A percentile compares a stretch with the other conserved stretches of the same genome.
These are phyloP conservation scores for Tricholauxania praeusta DNA, from an alignment of 2,888 invertebrate species.

Conservation along the genomic window DNA sequence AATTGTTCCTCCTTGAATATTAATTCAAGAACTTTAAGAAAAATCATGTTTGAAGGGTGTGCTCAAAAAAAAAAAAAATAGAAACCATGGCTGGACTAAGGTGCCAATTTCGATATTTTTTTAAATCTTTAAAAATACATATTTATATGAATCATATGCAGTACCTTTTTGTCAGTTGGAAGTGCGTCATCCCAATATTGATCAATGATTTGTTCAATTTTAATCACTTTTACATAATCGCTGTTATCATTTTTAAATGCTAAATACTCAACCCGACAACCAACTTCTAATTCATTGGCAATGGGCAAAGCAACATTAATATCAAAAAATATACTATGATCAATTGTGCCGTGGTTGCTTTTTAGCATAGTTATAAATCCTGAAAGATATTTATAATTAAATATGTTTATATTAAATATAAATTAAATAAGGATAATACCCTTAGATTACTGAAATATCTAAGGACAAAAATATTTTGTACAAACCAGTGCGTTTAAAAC, in stretches of 20 bases:
- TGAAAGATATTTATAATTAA: slow-evolving; percentile 29
- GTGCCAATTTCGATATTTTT: too few relatives aligned
- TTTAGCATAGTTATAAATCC: slow-evolving; percentile 75
- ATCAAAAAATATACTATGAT: slow-evolving; percentile 72
- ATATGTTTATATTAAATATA: neutral
- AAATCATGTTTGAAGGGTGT: too few relatives aligned
- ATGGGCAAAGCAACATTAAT: slow-evolving; percentile 53
- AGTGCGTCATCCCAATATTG: slow-evolving; percentile 70
- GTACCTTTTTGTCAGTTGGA: slow-evolving; percentile 46
- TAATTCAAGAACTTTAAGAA: too few relatives aligned
- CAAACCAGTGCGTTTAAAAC: slow-evolving; percentile 55
- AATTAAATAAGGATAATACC: too few relatives aligned
- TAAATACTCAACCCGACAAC: slow-evolving; percentile 73
- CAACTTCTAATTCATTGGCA: slow-evolving; percentile 66
- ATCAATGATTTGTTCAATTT: slow-evolving; percentile 72
- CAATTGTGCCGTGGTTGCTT: slow-evolving; percentile 71
- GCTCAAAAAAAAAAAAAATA: too few relatives aligned
- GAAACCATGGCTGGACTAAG: too few relatives aligned
- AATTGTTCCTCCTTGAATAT: too few relatives aligned
- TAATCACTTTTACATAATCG: slow-evolving; percentile 70
- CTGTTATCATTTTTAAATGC: slow-evolving; percentile 69
- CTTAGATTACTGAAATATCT: too few relatives aligned
- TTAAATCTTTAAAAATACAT: slow-evolving; percentile 1
- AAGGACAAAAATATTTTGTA: neutral
- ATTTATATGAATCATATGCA: neutral